Evolutionary conservation across 2,113 vertebrate species (phyloP), one percentile per base, ranked within the genome.

Genomic region (Callopanchax toddi): DNA sequence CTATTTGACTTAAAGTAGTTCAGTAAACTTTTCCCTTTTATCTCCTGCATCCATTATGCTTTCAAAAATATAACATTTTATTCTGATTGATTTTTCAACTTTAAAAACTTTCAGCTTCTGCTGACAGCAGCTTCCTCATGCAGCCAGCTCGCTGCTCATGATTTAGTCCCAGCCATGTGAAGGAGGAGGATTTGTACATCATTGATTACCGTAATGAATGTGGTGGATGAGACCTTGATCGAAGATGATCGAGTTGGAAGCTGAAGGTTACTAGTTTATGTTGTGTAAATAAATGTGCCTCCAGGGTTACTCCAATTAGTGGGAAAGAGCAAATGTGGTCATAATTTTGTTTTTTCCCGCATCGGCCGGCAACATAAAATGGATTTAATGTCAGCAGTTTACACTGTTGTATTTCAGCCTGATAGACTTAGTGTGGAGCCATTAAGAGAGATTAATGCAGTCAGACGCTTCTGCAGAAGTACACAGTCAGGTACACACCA

Each of bases 331-430:
- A 67, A 71, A 42, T 75, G 40, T 69, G 57, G 73, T 73, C 45
- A 25, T 79, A 54, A 71, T 68, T 86, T 78, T 13, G 63, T 77
- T 85, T 85, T 86, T 87, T n/a, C n/a, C 54, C n/a, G 29, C 78
- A 69, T 75, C 65, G 67, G 64, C 42, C 58, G 20, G 48, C 23
- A 77, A 79, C 74, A 81, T 78, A 69, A 81, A 89, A 88, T 85
- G 17, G 87, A 87, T 90, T 88, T 86, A 77, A 75, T 52, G 74
- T 87, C 85, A 80, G 61, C 52, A 23, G 62, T 89, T 77, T 86
- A 76, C 65, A 63, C 52, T 21, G 64, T 74, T 48, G 49, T 82
- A 65, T 86, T 87, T 88, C 78, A 79, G 52, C 70, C 60, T 62
- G 72, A 82, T 59, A 70, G 61, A 78, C 74, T 77, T 65, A 45